Conservation (phyloP, 35 echinoderm and acorn worm genomes). For the Stichopus chloronotus region DNA sequence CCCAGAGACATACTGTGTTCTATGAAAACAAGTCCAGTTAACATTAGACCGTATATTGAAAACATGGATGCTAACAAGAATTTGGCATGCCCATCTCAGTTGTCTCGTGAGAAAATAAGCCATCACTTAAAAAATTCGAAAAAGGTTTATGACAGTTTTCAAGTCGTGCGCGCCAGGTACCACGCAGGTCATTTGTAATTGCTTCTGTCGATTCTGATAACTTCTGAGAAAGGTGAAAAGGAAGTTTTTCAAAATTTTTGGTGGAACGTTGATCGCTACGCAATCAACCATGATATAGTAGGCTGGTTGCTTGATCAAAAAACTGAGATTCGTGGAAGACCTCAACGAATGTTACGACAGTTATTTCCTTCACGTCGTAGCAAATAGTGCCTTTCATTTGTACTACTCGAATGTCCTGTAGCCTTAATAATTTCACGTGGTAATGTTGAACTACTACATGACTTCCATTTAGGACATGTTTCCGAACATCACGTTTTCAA, state of each 20-base stretch:
- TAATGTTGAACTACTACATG: too few relatives aligned
- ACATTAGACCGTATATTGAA: too few relatives aligned
- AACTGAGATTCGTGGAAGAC: neutral
- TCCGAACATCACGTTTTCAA: neutral
- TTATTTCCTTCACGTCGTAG: neutral
- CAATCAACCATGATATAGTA: neutral
- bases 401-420: too few relatives aligned
- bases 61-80: too few relatives aligned
- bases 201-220: neutral
- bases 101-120: neutral
- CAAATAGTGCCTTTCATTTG: neutral
- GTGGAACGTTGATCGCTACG: slow-evolving; percentile 33
- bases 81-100: too few relatives aligned
- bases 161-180: neutral
- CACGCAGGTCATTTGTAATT: slow-evolving; percentile 17
- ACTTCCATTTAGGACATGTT: too few relatives aligned
- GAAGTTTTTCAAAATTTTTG: neutral
- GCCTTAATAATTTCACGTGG: neutral
- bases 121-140: neutral
- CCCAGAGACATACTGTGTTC: too few relatives aligned
- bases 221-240: too few relatives aligned
- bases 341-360: neutral
- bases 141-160: neutral
- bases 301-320: neutral
- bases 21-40: too few relatives aligned